A percentile compares a stretch with the other conserved stretches of the same genome.
phyloP scores from a whole-genome alignment of 2,888 invertebrate genomes.

The Cephonodes hylas region DNA sequence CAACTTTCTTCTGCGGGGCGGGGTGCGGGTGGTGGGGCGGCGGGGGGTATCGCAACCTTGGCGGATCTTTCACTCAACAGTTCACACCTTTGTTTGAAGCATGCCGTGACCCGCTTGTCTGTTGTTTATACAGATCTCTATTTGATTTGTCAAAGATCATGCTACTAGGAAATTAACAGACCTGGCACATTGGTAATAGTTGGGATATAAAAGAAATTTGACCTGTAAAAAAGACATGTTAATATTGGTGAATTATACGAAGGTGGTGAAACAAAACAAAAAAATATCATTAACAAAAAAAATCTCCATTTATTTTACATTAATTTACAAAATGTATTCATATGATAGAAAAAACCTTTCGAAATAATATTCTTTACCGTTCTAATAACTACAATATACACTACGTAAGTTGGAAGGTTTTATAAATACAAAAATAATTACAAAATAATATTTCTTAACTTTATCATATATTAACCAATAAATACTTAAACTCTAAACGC shows the following conservation, averaged over 20 bases:
- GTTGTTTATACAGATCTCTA: conserved; percentile 33
- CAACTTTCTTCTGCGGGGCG: conserved; percentile 66
- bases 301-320: conserved; percentile 80
- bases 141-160: conserved; percentile 9
- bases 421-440: conserved; percentile 57
- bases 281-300: conserved; percentile 69
- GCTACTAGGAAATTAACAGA: conserved; percentile 8
- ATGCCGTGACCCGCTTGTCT: conserved; percentile 28
- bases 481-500: conserved; percentile 72
- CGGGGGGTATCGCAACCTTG: conserved; percentile 45
- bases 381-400: conserved; percentile 12
- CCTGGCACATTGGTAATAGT: too few relatives aligned
- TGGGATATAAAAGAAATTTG: too few relatives aligned
- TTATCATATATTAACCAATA: conserved; percentile 60
- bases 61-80: conserved; percentile 45
- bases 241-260: not conserved
- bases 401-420: conserved; percentile 21
- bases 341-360: conserved; percentile 18
- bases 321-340: conserved; percentile 77
- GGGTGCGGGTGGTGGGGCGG: conserved; percentile 36
- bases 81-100: conserved; percentile 69
- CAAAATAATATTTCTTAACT: conserved; percentile 6
- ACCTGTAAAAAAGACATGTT: not conserved
- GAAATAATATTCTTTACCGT: conserved; percentile 10
- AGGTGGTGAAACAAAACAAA: conserved; percentile 29